Conservation (phyloP, 2,113 vertebrate genomes). For the Ancistrus triradiatus region DNA sequence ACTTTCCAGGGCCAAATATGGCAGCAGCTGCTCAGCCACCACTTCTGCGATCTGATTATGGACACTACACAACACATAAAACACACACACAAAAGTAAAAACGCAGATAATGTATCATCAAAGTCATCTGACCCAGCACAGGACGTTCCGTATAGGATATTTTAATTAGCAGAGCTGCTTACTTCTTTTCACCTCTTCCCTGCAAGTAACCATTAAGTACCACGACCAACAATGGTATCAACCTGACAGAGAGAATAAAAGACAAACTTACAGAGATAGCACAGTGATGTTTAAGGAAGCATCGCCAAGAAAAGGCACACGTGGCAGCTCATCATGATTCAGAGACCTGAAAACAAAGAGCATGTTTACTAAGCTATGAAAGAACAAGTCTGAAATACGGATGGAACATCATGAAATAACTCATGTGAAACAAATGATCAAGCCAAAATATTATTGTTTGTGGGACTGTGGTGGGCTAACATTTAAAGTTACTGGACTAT, state of each 20-base stretch:
- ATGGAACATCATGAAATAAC: neutral
- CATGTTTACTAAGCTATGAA: no score
- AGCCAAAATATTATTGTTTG: no score
- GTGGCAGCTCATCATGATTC: conserved; percentile 90
- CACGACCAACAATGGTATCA: neutral
- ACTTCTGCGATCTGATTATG: conserved; percentile 67
- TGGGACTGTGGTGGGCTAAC: no score
- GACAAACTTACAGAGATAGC: conserved; percentile 85
- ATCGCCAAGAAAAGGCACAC: conserved; percentile 84
- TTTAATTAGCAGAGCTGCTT: neutral
- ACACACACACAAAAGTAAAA: neutral
- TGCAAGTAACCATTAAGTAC: neutral
- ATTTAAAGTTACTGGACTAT: no score
- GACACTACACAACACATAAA: no score
- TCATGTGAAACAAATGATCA: no score
- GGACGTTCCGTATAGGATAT: neutral
- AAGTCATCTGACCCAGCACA: neutral
- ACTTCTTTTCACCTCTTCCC: neutral
- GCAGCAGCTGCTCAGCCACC: conserved; percentile 57
- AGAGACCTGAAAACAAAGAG: conserved; percentile 74
- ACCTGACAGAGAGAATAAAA: neutral
- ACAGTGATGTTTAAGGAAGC: conserved; percentile 83
- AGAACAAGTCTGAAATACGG: neutral
- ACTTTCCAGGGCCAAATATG: conserved; percentile 59
- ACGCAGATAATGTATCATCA: neutral